Evolutionary conservation across 1,140 invertebrate species (phyloP).

Genomic region (roundworm (Caenorhabditis elegans)): WBcel235 BX284602.5:15007001-15007500

Average conservation of each 20-base stretch:
- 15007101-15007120: not conserved
- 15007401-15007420: too few species aligned
- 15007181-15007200: not conserved
- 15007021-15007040: too few species aligned
- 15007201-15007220: not conserved
- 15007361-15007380: not conserved
- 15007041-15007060: too few species aligned
- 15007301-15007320: too few species aligned
- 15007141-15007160: not conserved
- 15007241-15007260: not conserved
- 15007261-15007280: not conserved
- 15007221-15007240: not conserved
- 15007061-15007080: too few species aligned
- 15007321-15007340: not conserved
- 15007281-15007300: too few species aligned
- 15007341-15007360: not conserved
- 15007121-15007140: constrained; percentile 5
- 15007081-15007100: not conserved
- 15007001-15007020: too few species aligned
- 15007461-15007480: too few species aligned
- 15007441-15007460: too few species aligned
- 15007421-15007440: too few species aligned
- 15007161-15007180: not conserved
- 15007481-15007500: too few species aligned
- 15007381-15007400: not conserved